A percentile compares a stretch with the other conserved stretches of the same genome.
Conservation (phyloP, 2,113 vertebrate species). For the Alligator sinensis region DNA sequence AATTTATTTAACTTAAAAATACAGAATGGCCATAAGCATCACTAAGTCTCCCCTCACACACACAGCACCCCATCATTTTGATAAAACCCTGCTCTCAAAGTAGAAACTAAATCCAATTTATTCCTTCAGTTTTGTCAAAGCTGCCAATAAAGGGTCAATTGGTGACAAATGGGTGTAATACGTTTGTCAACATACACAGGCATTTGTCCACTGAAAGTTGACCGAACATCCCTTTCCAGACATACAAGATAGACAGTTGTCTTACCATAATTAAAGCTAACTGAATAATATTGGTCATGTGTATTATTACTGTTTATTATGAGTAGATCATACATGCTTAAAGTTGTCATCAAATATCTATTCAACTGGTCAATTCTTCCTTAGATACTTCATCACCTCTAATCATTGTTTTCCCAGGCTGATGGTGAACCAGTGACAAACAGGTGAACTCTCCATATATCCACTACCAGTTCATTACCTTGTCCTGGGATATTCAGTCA, state of each 20-base stretch:
- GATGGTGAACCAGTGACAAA: neutral
- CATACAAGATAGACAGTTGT: neutral
- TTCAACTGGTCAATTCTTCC: conserved; percentile 33
- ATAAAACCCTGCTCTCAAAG: neutral
- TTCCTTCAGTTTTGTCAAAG: neutral
- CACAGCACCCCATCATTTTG: neutral
- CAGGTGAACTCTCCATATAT: conserved; percentile 17
- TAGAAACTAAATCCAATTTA: neutral
- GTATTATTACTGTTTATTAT: neutral
- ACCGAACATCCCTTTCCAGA: neutral
- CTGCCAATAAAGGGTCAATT: neutral
- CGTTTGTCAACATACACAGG: conserved; percentile 18
- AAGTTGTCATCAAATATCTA: conserved; percentile 35
- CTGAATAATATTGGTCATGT: too few species aligned
- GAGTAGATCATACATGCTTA: neutral
- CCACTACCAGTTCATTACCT: neutral
- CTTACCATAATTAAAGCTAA: too few species aligned
- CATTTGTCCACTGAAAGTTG: conserved; percentile 17
- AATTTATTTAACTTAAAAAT: neutral
- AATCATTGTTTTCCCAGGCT: neutral
- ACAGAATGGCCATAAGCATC: neutral
- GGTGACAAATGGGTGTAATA: neutral
- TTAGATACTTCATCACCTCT: neutral
- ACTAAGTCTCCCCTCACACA: neutral
- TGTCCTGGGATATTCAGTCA: neutral